Evolutionary conservation across 2,113 vertebrate genomes (phyloP), one percentile per base, ranked within the genome.

Genomic region (Eolophus roseicapilla): DNA sequence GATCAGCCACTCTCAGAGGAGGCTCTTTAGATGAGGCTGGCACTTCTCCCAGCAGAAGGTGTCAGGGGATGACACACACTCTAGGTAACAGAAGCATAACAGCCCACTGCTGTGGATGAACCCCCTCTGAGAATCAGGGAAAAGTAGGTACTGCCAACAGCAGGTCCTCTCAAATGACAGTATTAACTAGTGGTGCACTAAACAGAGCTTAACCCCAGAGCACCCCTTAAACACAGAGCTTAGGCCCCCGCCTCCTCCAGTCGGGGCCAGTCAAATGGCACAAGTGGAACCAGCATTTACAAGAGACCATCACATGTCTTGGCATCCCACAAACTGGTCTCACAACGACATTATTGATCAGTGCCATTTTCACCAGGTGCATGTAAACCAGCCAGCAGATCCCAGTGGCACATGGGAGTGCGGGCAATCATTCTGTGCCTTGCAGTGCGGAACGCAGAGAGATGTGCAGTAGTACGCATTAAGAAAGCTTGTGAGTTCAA

Each of bases 1-100:
- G 82, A 89, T 25, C 92, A 92, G 92, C 52, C 88, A 50, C 78
- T 35, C 83, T 85, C 86, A 55, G 81, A 95, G 63, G 52, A 76
- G 70, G n/a, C 44, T 93, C 88, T 82, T 74, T 24, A 44, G 24
- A 70, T 1, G 13, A 84, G 68, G 64, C 27, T 95, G 88, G 88
- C 88, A 82, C 27, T 39, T 57, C 52, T 89, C 88, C 86, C 57
- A 41, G 92, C 50, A 93, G 23, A 49, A 82, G 76, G 77, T 60
- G 50, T 23, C 3, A 0, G 11, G 19, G 63, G 37, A 65, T 31
- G 63, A 65, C 93, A 90, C 33, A 77, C 49, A 59, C 74, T 44
- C 12, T 11, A 78, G 41, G 81, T 33, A 49, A 65, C 77, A 57
- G 77, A 82, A 57, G 41, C 82, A 27, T 43, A 87, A 49, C 35